A percentile compares a stretch with the other conserved stretches of the same genome.
These are phyloP conservation scores for Myrmecobius fasciatus DNA, from an alignment of 2,113 vertebrate species.

Conservation along the genomic window DNA sequence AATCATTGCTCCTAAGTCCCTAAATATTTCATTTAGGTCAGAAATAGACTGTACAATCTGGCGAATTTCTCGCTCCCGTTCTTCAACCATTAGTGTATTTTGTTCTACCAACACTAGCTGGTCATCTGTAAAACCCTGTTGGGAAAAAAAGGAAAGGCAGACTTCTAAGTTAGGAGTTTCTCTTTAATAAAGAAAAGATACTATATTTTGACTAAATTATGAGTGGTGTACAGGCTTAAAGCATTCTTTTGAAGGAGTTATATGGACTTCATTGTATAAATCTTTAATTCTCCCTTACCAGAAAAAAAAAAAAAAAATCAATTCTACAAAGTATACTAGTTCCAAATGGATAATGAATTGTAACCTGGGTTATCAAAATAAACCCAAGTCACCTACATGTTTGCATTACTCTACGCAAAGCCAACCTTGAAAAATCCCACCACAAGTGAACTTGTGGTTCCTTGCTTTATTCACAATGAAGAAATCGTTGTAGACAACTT, in stretches of 20 bases:
- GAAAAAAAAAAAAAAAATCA: slow-evolving; percentile 10
- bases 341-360: background rate
- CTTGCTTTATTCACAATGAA: background rate
- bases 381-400: background rate
- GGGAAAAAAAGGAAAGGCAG: background rate
- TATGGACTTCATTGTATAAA: background rate
- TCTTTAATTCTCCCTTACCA: background rate
- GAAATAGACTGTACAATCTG: slow-evolving; percentile 98
- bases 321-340: background rate
- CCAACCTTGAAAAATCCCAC: background rate
- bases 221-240: background rate
- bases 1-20: slow-evolving; percentile 96
- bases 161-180: rapidly evolving
- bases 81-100: slow-evolving; percentile 94
- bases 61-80: slow-evolving; percentile 94
- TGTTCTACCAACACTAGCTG: slow-evolving; percentile 94
- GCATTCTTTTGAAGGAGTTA: background rate
- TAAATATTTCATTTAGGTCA: slow-evolving; percentile 96
- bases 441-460: rapidly evolving
- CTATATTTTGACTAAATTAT: rapidly evolving
- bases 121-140: slow-evolving; percentile 94
- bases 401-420: background rate
- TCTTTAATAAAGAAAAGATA: background rate
- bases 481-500: background rate
- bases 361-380: background rate